phyloP scores from a whole-genome alignment of 2,888 invertebrate species.

The Tipula confusa region DNA sequence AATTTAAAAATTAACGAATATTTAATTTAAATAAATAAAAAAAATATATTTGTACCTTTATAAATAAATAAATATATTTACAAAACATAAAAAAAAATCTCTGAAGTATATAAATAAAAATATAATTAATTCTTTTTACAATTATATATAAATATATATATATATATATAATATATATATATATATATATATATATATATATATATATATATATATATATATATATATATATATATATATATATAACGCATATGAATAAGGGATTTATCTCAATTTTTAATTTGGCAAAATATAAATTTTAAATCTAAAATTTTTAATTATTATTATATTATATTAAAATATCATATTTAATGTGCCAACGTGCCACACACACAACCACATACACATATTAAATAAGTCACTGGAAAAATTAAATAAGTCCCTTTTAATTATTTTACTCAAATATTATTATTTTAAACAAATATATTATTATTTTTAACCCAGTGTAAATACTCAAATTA shows the following conservation, averaged over 20 bases:
- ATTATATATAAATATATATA: no score
- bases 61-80: constrained; percentile 25
- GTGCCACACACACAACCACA: background rate
- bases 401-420: background rate
- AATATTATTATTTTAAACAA: background rate
- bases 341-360: constrained; percentile 16
- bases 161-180: background rate
- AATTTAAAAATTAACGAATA: constrained; percentile 1
- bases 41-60: constrained; percentile 25
- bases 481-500: constrained; percentile 20
- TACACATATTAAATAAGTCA: background rate
- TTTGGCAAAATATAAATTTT: background rate
- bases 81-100: background rate
- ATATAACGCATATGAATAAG: background rate
- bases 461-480: background rate
- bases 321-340: background rate
- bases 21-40: constrained; percentile 12
- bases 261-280: constrained; percentile 1
- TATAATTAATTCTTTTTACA: no score
- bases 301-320: background rate
- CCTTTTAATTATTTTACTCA: background rate
- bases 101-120: background rate
- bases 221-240: no score
- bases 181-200: background rate
- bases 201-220: background rate